phyloP scores from a whole-genome alignment of 2,888 invertebrate species.

The Portevinia maculata region DNA sequence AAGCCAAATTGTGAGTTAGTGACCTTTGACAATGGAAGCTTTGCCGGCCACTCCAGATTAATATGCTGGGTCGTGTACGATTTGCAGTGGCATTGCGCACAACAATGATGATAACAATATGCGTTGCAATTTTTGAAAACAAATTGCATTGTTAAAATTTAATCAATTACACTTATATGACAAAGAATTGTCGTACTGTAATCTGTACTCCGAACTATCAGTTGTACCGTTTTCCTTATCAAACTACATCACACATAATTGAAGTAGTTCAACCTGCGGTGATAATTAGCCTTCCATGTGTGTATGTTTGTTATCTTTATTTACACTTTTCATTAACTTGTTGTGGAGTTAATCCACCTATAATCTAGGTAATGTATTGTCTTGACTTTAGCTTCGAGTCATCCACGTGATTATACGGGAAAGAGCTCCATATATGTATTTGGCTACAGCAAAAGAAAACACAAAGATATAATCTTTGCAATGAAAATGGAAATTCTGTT shows the following conservation, averaged over 20 bases:
- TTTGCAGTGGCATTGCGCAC: not conserved
- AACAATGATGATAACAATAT: constrained; percentile 13
- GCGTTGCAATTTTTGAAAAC: not conserved
- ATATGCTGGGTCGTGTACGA: constrained; percentile 5
- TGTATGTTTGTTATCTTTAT: constrained; percentile 14
- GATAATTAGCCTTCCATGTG: constrained; percentile 15
- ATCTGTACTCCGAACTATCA: not conserved
- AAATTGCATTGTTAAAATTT: constrained; percentile 39
- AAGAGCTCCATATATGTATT: not conserved
- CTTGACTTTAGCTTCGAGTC: not conserved
- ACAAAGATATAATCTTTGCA: not conserved
- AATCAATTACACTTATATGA: constrained; percentile 33
- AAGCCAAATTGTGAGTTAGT: constrained; percentile 27
- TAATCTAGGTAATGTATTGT: constrained; percentile 3
- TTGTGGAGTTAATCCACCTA: not conserved
- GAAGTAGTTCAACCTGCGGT: constrained; percentile 2
- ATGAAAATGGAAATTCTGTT: no score
- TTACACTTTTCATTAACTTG: constrained; percentile 15
- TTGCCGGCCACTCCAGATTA: constrained; percentile 2
- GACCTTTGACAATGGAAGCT: constrained; percentile 51
- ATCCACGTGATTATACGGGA: constrained; percentile 6
- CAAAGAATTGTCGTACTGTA: constrained; percentile 22
- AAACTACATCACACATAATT: not conserved
- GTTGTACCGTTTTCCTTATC: not conserved
- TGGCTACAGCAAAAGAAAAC: not conserved